A percentile compares a stretch with the other conserved stretches of the same genome.
phyloP scores from a whole-genome alignment of 92 coral and sea anemone genomes.

The Zoanthus solanderi region DNA sequence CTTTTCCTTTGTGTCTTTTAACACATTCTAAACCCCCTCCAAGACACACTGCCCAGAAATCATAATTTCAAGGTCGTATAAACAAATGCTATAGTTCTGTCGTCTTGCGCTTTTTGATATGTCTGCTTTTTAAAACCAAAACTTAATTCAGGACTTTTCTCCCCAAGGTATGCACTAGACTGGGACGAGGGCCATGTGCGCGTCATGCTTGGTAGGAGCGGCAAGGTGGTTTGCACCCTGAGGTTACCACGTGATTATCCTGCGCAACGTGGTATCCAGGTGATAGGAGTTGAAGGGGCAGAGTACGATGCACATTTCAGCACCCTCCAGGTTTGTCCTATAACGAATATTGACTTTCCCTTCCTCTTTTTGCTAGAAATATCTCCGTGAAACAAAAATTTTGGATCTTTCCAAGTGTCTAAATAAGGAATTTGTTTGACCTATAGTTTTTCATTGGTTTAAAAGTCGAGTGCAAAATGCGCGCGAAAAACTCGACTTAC shows the following conservation, averaged over 20 bases:
- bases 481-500: neutral
- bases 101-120: no score
- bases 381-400: neutral
- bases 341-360: neutral
- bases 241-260: slow-evolving; percentile 73
- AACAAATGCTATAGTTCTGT: no score
- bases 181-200: slow-evolving; percentile 90
- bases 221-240: slow-evolving; percentile 89
- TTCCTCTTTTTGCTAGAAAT: neutral
- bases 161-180: slow-evolving; percentile 88
- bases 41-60: no score
- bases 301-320: slow-evolving; percentile 41
- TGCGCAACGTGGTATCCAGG: slow-evolving; percentile 53
- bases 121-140: no score
- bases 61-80: no score
- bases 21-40: no score
- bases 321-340: slow-evolving; percentile 59
- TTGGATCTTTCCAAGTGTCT: no score
- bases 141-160: neutral
- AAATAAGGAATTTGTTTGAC: no score
- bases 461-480: no score
- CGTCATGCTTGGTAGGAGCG: slow-evolving; percentile 94
- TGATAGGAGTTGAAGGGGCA: slow-evolving; percentile 73
- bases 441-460: no score
- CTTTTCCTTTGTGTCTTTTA: no score